Evolutionary conservation across 2,888 invertebrate genomes (phyloP).

Genomic region (Aleiodes alternator): DNA sequence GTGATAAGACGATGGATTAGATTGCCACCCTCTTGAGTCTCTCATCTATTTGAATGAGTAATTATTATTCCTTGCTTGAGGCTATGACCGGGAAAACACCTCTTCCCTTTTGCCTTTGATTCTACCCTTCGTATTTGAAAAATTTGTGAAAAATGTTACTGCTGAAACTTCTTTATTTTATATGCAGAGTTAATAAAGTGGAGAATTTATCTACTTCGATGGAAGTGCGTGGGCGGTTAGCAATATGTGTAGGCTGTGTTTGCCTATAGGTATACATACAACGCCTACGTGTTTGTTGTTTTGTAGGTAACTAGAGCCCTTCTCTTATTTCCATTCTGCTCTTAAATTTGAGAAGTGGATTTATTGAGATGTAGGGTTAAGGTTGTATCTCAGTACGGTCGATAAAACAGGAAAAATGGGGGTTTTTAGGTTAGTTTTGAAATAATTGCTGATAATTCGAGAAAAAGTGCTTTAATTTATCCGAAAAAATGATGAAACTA

Average conservation of each 20-base stretch:
- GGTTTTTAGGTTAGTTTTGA: no score
- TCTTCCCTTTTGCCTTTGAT: not conserved
- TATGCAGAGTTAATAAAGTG: not conserved
- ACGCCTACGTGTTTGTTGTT: constrained; percentile 20
- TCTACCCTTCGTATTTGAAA: not conserved
- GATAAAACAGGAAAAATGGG: not conserved
- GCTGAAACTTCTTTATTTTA: not conserved
- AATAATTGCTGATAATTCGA: no score
- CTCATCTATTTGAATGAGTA: constrained; percentile 43
- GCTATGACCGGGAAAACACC: constrained; percentile 38
- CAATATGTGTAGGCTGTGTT: constrained; percentile 1
- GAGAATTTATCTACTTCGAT: constrained; percentile 22
- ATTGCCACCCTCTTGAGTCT: constrained; percentile 41
- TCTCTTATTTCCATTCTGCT: not conserved
- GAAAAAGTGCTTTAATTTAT: no score
- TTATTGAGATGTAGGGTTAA: constrained; percentile 9
- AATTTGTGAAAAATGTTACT: not conserved
- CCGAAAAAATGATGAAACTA: no score
- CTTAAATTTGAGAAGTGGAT: constrained; percentile 18
- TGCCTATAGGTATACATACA: not conserved
- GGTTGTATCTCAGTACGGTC: no score
- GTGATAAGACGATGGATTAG: constrained; percentile 46
- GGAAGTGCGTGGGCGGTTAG: constrained; percentile 15
- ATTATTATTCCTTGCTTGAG: constrained; percentile 53
- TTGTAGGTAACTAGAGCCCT: constrained; percentile 29